Evolutionary conservation across 2,888 invertebrate genomes (phyloP), one percentile per base, ranked within the genome.

Genomic region (Hyppa rectilinea): DNA sequence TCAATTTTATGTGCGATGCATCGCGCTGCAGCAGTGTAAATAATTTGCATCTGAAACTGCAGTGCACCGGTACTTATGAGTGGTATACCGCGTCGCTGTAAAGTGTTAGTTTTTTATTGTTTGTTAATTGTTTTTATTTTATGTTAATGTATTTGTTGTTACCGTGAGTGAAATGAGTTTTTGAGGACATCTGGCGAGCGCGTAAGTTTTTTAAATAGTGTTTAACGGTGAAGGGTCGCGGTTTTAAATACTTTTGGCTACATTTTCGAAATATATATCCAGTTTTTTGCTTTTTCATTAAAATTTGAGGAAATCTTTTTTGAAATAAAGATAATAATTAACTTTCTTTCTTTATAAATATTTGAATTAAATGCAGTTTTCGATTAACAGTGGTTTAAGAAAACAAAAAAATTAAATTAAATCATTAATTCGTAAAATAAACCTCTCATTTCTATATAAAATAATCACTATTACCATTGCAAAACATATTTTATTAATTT

Each of bases 1-100:
- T 82, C 67, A 69, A 80, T 90, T 89, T 90, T 80, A 75, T 75
- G 81, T 76, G 79, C 78, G 83, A 91, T 95, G 95, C 95, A 94
- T 85, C 87, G 84, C 75, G 89, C 84, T 95, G 95, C 94, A 94
- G 87, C 82, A 72, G 80, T 85, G 93, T 95, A 95, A 95, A 95
- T 96, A 95, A 94, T 94, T 95, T 95, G 95, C 95, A 95, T 93
- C 80, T 75, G 83, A 77, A 87, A 91, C 90, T 95, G 95, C 95
- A 95, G 89, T 88, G 87, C 79, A 79, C 56, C 78, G 93, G 93
- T 89, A 89, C 95, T 96, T 78, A 96, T 96, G 80, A 96, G 95
- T 94, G 95, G 94, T 95, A 89, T 78, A 78, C 85, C 86, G 84
- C 71, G 93, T 94, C 95, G 92, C 96, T 95, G 89, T 92, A 90